Evolutionary conservation across 2,888 invertebrate species (phyloP).

Genomic region (Marasmarcha lunaedactyla): DNA sequence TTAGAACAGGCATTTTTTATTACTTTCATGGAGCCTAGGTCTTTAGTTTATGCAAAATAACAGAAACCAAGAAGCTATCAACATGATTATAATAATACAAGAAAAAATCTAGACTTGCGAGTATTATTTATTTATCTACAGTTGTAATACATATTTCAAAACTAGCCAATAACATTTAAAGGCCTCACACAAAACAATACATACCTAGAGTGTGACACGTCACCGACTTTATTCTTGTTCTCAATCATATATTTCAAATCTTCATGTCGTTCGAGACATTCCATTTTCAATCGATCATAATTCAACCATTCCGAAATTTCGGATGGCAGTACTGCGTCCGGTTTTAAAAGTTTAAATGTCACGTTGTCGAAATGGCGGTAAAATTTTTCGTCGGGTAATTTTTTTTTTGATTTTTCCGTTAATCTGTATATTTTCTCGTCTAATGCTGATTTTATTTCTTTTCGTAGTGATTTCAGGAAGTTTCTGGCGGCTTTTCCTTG

Average conservation of each 20-base stretch:
- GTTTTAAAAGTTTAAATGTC: constrained; percentile 64
- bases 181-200: not conserved
- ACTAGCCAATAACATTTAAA: no score
- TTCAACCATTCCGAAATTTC: constrained; percentile 69
- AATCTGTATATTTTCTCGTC: constrained; percentile 45
- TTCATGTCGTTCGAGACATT: constrained; percentile 60
- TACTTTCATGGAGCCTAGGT: no score
- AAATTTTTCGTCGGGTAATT: constrained; percentile 39
- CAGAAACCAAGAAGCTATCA: no score
- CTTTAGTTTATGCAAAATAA: no score
- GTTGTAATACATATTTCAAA: no score
- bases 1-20: no score
- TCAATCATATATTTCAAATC: constrained; percentile 48
- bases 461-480: constrained; percentile 71
- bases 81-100: no score
- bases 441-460: constrained; percentile 62
- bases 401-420: constrained; percentile 25
- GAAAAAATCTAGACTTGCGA: no score
- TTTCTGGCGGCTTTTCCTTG: constrained; percentile 64
- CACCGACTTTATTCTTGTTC: constrained; percentile 36
- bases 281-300: constrained; percentile 66
- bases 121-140: no score
- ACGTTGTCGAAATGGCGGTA: constrained; percentile 62
- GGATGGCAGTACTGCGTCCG: constrained; percentile 51
- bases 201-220: constrained; percentile 43